These are phyloP conservation scores for Aphaenogaster floridana DNA, from an alignment of 1,140 invertebrate species.

Conservation along the genomic window DNA sequence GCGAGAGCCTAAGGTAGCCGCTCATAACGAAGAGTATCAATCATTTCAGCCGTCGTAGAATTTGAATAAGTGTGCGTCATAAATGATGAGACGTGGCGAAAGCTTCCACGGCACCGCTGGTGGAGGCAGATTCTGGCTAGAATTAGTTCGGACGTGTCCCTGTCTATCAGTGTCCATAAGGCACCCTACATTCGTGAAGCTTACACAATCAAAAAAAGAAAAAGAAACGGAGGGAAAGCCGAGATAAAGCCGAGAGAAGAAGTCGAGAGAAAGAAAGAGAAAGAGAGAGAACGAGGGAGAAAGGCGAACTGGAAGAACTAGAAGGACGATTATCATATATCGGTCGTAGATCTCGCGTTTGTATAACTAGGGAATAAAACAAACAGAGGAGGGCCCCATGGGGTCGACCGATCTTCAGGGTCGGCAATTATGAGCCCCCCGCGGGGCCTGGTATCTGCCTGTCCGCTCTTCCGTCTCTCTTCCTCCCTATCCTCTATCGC, in stretches of 20 bases:
- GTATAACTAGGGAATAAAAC: conserved; percentile 87
- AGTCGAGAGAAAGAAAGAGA: conserved; percentile 46
- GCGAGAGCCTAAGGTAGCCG: conserved; percentile 62
- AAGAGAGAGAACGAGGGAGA: conserved; percentile 52
- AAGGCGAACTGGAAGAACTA: conserved; percentile 67
- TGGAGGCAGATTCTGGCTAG: conserved; percentile 24
- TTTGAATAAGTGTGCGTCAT: conserved; percentile 82
- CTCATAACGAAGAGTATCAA: conserved; percentile 77
- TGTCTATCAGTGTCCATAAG: conserved; percentile 70
- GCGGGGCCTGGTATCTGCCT: conserved; percentile 83
- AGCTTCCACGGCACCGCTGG: conserved; percentile 77
- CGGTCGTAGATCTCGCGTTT: conserved; percentile 86
- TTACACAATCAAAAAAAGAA: conserved; percentile 35
- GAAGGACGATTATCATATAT: conserved; percentile 86
- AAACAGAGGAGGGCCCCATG: conserved; percentile 86
- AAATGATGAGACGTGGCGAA: conserved; percentile 85
- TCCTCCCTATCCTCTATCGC: conserved; percentile 59
- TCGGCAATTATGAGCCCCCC: conserved; percentile 87
- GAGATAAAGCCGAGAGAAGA: background rate
- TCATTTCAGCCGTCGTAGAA: conserved; percentile 73
- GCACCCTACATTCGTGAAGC: conserved; percentile 43
- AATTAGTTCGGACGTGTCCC: conserved; percentile 75
- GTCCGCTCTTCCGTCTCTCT: conserved; percentile 72
- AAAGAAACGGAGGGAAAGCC: background rate
- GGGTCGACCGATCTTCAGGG: conserved; percentile 85